Conservation (phyloP, 2,888 invertebrate genomes). For the Synanthedon myopaeformis region DNA sequence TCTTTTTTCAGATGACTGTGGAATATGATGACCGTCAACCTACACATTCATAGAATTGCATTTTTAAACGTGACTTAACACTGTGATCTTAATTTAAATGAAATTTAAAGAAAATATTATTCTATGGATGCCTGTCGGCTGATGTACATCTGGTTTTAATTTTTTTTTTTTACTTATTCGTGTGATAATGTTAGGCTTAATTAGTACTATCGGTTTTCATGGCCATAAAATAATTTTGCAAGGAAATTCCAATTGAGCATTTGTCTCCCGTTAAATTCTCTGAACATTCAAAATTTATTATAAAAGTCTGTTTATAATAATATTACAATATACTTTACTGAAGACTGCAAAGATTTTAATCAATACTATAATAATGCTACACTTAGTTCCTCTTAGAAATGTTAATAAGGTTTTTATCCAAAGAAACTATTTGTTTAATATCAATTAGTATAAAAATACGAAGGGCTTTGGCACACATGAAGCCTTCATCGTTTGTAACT, state of each 20-base stretch:
- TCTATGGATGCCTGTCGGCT: slow-evolving; percentile 46
- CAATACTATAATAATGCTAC: slow-evolving; percentile 33
- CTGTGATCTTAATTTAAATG: slow-evolving; percentile 70
- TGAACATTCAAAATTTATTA: slow-evolving; percentile 16
- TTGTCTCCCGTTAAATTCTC: slow-evolving; percentile 27
- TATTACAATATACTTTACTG: slow-evolving; percentile 14
- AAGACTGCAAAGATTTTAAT: slow-evolving; percentile 25
- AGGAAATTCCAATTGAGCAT: slow-evolving; percentile 57
- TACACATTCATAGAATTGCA: slow-evolving; percentile 58
- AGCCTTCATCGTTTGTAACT: slow-evolving; percentile 34
- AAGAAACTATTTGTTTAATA: slow-evolving; percentile 54
- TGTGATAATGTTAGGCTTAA: slow-evolving; percentile 64
- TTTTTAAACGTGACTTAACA: slow-evolving; percentile 63
- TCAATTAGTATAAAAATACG: slow-evolving; percentile 41
- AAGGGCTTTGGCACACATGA: slow-evolving; percentile 20
- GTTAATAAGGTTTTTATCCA: slow-evolving; percentile 63
- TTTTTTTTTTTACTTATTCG: slow-evolving; percentile 58
- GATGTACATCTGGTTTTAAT: slow-evolving; percentile 44
- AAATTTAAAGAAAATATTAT: slow-evolving; percentile 49
- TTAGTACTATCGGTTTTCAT: slow-evolving; percentile 44
- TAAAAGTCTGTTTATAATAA: slow-evolving; percentile 20
- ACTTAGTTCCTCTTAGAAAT: slow-evolving; percentile 67
- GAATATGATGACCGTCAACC: slow-evolving; percentile 58
- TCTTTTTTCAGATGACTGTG: slow-evolving; percentile 58
- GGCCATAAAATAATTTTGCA: slow-evolving; percentile 50